A percentile compares a stretch with the other conserved stretches of the same genome.
These are phyloP conservation scores for Ibidorhyncha struthersii DNA, from an alignment of 2,113 vertebrate species.

Conservation along the genomic window DNA sequence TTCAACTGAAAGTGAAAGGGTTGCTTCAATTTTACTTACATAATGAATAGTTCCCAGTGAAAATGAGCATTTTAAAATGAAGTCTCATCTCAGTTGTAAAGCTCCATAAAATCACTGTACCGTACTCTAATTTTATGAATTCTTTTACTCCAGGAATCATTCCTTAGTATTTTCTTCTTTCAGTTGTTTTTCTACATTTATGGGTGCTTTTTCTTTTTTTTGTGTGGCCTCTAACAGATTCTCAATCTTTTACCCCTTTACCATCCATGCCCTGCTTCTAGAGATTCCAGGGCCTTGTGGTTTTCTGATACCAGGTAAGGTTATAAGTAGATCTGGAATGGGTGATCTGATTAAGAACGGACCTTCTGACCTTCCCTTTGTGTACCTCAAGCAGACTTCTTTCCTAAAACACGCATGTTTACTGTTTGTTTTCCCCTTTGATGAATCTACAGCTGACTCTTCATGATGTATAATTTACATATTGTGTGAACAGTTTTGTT, in stretches of 20 bases:
- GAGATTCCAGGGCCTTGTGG: constrained; percentile 93
- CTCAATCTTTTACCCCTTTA: constrained; percentile 74
- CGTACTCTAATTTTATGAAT: neutral
- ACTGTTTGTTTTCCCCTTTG: constrained; percentile 4
- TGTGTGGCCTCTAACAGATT: constrained; percentile 56
- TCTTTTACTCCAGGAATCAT: neutral
- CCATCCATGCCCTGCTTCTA: constrained; percentile 78
- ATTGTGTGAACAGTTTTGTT: neutral
- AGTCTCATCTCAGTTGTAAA: neutral
- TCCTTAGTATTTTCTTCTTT: neutral
- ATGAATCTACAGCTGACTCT: neutral
- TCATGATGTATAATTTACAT: neutral
- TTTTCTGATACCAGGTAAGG: constrained; percentile 92
- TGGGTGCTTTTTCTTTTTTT: neutral
- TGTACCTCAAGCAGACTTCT: constrained; percentile 21
- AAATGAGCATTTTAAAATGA: neutral
- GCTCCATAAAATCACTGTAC: neutral
- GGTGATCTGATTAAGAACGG: constrained; percentile 18
- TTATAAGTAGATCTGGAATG: constrained; percentile 53
- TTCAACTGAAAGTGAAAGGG: neutral
- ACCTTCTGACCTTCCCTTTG: constrained; percentile 59
- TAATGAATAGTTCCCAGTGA: neutral
- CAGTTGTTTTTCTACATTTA: neutral
- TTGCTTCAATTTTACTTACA: neutral
- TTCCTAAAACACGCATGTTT: constrained; percentile 13